A percentile compares a stretch with the other conserved stretches of the same genome.
These are phyloP conservation scores for Yponomeuta sedellus DNA, from an alignment of 2,888 invertebrate genomes.

Conservation along the genomic window DNA sequence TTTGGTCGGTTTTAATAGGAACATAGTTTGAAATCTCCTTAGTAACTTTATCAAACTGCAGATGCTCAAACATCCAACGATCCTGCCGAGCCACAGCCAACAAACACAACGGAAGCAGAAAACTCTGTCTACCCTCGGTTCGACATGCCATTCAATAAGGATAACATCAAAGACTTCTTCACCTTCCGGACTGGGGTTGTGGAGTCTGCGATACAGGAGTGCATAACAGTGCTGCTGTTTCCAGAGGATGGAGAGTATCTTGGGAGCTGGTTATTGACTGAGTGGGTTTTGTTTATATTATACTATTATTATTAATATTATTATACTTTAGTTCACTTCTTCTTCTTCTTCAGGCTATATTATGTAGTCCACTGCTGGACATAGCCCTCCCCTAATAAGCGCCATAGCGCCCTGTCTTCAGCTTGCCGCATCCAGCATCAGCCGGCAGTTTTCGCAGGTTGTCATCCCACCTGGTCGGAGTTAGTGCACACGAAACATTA, in stretches of 20 bases:
- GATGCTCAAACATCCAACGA: constrained; percentile 53
- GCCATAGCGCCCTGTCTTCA: no score
- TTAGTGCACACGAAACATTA: no score
- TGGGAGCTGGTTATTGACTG: constrained; percentile 88
- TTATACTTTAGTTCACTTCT: no score
- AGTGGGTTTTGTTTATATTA: constrained; percentile 79
- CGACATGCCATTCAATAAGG: constrained; percentile 64
- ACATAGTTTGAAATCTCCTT: no score
- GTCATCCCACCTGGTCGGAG: no score
- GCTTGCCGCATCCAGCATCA: no score
- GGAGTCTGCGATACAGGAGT: constrained; percentile 83
- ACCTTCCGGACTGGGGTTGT: constrained; percentile 84
- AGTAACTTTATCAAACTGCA: constrained; percentile 22
- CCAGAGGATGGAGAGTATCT: constrained; percentile 83
- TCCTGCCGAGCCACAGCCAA: constrained; percentile 39
- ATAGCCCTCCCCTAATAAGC: no score
- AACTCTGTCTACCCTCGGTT: constrained; percentile 61
- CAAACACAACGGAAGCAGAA: neutral
- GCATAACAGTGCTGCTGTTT: constrained; percentile 79
- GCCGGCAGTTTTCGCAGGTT: no score
- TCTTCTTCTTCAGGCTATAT: no score
- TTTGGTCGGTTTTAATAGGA: no score
- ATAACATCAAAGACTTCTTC: constrained; percentile 82
- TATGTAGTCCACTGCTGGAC: no score
- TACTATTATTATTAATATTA: no score